Conservation (phyloP, 2,797 vertebrate genomes). For the Mallotus villosus region DNA sequence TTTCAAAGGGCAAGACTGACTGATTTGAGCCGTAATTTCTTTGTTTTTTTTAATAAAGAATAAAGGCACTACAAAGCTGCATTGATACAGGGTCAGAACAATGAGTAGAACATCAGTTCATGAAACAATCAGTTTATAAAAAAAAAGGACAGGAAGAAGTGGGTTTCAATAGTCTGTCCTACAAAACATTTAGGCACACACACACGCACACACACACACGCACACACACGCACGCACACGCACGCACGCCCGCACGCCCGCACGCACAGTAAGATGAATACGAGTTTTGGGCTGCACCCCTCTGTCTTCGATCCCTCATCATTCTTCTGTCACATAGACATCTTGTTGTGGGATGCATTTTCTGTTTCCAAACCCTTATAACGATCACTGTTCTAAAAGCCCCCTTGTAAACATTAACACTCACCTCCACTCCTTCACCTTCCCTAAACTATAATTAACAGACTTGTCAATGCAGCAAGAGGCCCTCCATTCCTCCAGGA, state of each 20-base stretch:
- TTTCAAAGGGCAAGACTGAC: conserved; percentile 20
- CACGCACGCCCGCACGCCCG: background rate
- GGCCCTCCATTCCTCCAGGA: background rate
- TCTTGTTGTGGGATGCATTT: conserved; percentile 23
- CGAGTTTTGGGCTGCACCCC: no score
- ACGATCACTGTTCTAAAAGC: conserved; percentile 34
- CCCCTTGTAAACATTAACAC: conserved; percentile 46
- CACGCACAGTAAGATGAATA: background rate
- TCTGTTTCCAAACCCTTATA: conserved; percentile 39
- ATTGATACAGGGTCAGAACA: no score
- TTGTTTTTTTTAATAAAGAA: no score
- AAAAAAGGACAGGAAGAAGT: background rate
- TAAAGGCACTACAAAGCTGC: no score
- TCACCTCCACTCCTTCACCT: conserved; percentile 32
- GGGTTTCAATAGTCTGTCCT: background rate
- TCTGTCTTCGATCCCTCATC: no score
- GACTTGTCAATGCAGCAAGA: conserved; percentile 20
- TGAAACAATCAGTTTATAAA: no score
- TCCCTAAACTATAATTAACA: conserved; percentile 33
- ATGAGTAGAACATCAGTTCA: conserved; percentile 2
- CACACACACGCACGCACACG: background rate
- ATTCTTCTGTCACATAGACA: conserved; percentile 5
- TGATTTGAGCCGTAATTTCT: background rate
- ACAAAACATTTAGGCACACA: background rate
- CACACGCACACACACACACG: background rate